phyloP scores from a whole-genome alignment of 2,888 invertebrate genomes.

The Scaptomyza reducta region DNA sequence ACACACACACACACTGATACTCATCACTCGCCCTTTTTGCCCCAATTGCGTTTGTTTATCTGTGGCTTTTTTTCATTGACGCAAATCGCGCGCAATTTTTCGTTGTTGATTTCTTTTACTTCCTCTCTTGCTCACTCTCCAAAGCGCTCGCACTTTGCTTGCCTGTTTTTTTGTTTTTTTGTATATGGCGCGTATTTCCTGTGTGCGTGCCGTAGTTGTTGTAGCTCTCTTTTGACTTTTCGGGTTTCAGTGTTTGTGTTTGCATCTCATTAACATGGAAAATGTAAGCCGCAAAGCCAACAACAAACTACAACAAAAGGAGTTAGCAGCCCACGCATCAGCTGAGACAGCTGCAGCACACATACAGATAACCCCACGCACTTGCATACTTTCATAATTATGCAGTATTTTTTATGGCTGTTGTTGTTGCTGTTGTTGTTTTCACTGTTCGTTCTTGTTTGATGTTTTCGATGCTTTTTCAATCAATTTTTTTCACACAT shows the following conservation, averaged over 20 bases:
- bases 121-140: conserved; percentile 32
- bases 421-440: conserved; percentile 12
- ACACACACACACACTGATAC: conserved; percentile 7
- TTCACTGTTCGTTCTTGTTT: conserved; percentile 44
- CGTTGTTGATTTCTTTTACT: conserved; percentile 59
- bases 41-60: conserved; percentile 25
- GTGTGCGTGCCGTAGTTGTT: conserved; percentile 21
- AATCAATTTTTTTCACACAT: conserved; percentile 60
- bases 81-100: conserved; percentile 74
- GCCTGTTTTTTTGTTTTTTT: conserved; percentile 31
- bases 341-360: conserved; percentile 43
- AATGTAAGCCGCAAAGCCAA: conserved; percentile 52
- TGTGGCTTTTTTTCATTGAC: conserved; percentile 60
- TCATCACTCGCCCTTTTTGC: not conserved
- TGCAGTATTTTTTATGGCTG: conserved; percentile 16
- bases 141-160: conserved; percentile 2
- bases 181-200: conserved; percentile 63
- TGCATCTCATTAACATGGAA: conserved; percentile 74
- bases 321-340: conserved; percentile 64
- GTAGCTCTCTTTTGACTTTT: conserved; percentile 51
- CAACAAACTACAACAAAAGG: conserved; percentile 38
- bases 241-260: conserved; percentile 56
- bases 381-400: conserved; percentile 52
- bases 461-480: conserved; percentile 66
- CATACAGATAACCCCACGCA: conserved; percentile 37